Evolutionary conservation across 64 coral and sea anemone species (phyloP).

Genomic region (Montipora capricornis): DNA sequence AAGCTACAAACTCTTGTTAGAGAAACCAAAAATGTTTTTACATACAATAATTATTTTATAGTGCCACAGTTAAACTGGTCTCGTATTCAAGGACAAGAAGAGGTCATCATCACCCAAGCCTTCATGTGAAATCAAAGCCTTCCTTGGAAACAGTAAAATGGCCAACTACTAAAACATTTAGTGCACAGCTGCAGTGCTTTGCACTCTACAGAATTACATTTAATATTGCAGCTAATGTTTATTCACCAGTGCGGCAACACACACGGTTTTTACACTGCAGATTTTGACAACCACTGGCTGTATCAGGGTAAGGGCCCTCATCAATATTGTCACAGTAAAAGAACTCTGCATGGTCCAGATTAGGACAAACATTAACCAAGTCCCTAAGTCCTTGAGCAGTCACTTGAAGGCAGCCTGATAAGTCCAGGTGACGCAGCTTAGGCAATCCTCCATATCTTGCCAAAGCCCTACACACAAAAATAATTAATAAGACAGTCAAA

Average conservation of each 20-base stretch:
- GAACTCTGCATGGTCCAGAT: constrained; percentile 84
- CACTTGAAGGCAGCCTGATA: constrained; percentile 93
- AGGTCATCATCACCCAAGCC: too few relatives aligned
- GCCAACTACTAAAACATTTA: background rate
- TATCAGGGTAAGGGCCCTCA: constrained; percentile 95
- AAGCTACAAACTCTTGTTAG: too few relatives aligned
- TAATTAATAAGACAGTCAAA: background rate
- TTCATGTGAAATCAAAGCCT: too few relatives aligned
- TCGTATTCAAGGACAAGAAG: too few relatives aligned
- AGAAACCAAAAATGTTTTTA: too few relatives aligned
- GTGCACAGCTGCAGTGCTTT: background rate
- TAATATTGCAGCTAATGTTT: background rate
- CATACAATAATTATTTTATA: too few relatives aligned
- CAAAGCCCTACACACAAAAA: constrained; percentile 64
- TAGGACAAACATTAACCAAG: constrained; percentile 86
- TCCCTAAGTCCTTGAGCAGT: constrained; percentile 88
- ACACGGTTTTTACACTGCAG: constrained; percentile 86
- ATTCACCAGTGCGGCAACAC: constrained; percentile 87
- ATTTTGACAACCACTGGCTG: constrained; percentile 99
- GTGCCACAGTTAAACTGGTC: too few relatives aligned
- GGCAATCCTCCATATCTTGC: constrained; percentile 82
- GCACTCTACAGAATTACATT: background rate
- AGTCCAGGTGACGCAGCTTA: constrained; percentile 85
- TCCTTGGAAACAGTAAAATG: too few relatives aligned
- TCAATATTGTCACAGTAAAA: constrained; percentile 99